Conservation (phyloP, 2,797 vertebrate species). For the Myripristis murdjan region DNA sequence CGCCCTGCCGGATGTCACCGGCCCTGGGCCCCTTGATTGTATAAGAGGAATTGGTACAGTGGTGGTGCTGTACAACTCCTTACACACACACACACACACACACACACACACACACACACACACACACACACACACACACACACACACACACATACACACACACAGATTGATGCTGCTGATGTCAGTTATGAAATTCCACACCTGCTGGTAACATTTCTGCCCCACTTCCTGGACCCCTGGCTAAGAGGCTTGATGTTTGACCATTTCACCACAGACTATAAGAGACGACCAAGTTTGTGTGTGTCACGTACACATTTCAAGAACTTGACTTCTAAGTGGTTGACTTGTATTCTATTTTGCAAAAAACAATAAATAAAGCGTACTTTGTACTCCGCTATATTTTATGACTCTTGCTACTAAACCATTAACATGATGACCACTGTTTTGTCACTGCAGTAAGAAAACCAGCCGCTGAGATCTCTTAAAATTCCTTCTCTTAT, state of each 20-base stretch:
- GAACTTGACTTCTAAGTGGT: background rate
- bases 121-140: background rate
- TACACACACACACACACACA: conserved; percentile 2
- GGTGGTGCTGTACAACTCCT: no score
- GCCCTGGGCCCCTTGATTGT: conserved; percentile 36
- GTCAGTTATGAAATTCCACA: conserved; percentile 67
- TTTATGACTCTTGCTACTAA: no score
- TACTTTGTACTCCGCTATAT: background rate
- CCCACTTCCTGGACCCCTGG: conserved; percentile 21
- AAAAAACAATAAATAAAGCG: background rate
- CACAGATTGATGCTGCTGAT: conserved; percentile 46
- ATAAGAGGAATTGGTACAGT: conserved; percentile 45
- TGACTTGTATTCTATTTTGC: no score
- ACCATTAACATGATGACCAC: no score
- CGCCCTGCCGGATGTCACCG: conserved; percentile 33
- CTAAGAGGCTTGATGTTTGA: background rate
- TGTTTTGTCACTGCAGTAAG: no score
- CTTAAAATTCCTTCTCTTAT: no score
- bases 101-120: conserved; percentile 1
- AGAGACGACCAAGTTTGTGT: background rate
- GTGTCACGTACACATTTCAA: no score
- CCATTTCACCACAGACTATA: background rate
- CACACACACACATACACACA: conserved; percentile 25
- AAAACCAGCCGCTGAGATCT: no score
- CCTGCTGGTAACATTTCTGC: conserved; percentile 54